phyloP scores from a whole-genome alignment of 1,140 invertebrate species.

The Holotrichia oblita region DNA sequence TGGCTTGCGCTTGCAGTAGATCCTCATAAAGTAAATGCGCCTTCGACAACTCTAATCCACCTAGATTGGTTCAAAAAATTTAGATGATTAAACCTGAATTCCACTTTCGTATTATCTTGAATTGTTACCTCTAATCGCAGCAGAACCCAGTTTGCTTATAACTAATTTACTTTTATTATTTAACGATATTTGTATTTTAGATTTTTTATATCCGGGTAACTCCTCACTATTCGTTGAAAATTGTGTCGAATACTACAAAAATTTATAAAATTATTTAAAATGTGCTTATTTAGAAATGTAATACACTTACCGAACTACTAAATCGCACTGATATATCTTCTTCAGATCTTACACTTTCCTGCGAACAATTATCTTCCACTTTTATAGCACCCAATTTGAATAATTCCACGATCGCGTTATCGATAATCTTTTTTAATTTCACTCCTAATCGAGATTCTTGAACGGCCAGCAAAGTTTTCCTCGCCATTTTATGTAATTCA shows the following conservation, averaged over 20 bases:
- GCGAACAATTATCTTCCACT: slow-evolving; percentile 10
- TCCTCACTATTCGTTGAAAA: not conserved
- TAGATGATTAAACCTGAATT: not conserved
- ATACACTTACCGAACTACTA: slow-evolving; percentile 44
- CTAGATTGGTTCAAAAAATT: slow-evolving; percentile 59
- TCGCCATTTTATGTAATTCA: slow-evolving; percentile 66
- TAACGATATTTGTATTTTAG: slow-evolving; percentile 52
- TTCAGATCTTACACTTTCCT: not conserved
- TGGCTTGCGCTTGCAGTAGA: slow-evolving; percentile 73
- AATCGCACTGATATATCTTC: slow-evolving; percentile 50
- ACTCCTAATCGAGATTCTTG: slow-evolving; percentile 67
- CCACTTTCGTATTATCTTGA: no score
- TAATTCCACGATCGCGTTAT: slow-evolving; percentile 67
- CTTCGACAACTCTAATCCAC: slow-evolving; percentile 73
- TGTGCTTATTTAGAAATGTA: not conserved
- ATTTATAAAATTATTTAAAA: not conserved
- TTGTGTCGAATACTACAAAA: not conserved
- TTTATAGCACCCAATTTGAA: slow-evolving; percentile 69
- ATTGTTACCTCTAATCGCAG: slow-evolving; percentile 80
- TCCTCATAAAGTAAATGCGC: slow-evolving; percentile 76
- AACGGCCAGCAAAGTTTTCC: slow-evolving; percentile 69
- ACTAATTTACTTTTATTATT: slow-evolving; percentile 64
- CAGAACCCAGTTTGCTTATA: slow-evolving; percentile 77
- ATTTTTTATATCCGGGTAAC: not conserved
- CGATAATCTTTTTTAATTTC: slow-evolving; percentile 68